Evolutionary conservation across 2,797 vertebrate species (phyloP), one percentile per base, ranked within the genome.

Genomic region (Takifugu rubripes): DNA sequence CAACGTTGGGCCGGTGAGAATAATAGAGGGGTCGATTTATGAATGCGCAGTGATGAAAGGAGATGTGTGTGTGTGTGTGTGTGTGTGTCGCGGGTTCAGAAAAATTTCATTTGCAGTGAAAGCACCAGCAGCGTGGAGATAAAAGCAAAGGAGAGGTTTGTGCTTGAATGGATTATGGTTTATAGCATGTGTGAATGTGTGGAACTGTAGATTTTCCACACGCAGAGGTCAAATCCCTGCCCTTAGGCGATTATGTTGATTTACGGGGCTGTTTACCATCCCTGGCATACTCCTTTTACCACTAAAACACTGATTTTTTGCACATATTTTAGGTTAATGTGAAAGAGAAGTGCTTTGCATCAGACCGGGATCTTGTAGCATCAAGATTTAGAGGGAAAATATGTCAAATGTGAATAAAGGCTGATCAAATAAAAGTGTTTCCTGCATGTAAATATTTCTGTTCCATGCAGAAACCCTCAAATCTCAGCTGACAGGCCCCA

Each of bases 21-120:
- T 72, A 53, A 79, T 64, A 69, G 70, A 76, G 70, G 56, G 65
- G 43, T 70, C 77, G 83, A 85, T 83, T 79, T 81, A 75, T 72
- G 71, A 78, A 74, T 21, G 69, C 25, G 3, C 52, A 36, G 44
- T 52, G 53, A 15, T 52, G 53, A 15, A 15, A 12, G 12, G 57
- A 71, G 55, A 66, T 65, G 62, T 49, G 53, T 65, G 62, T 49
- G 53, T 56, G 59, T 49, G 53, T 56, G 59, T 65, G 62, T 49
- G 53, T 65, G 62, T 49, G 53, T 56, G 59, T 75, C 61, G 44
- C 54, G 68, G 70, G 54, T 75, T 70, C 63, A 27, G 43, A 62
- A 55, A 49, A 64, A 70, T 68, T 50, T 78, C 64, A 82, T 85
- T 72, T 78, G 0, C 46, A 64, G 77, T 72, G 57, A 72, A 66